Evolutionary conservation across 2,113 vertebrate species (phyloP), one percentile per base, ranked within the genome.

Genomic region (Thinocorus orbignyianus): DNA sequence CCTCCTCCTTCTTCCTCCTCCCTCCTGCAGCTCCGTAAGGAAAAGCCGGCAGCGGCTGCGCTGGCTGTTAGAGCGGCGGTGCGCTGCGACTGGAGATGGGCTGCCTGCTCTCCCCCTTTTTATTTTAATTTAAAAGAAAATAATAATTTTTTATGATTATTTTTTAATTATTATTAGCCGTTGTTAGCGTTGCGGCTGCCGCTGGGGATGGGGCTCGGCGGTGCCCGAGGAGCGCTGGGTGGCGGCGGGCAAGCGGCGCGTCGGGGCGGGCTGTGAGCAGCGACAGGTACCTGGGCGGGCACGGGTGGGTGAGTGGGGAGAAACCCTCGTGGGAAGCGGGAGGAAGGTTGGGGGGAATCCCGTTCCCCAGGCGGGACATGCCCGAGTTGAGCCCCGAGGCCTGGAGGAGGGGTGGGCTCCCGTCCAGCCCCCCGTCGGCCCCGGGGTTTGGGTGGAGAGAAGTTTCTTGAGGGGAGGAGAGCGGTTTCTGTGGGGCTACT

Each of bases 261-360:
- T 76, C 61, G 78, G 93, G 79, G 84, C 95, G 96, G 95, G 91
- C 87, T 33, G 62, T 88, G 85, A 97, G 91, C 42, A 19, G 22
- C 91, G 30, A 60, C 93, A 96, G 95, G 93, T 93, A 96, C 86
- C 65, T 19, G 69, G 37, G 6, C 23, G 83, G 54, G 52, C n/a
- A 31, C 46, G 37, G 82, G 8, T 4, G 42, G 30, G 9, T 17
- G 35, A 9, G 57, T 24, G 51, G 13, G 5, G 19, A 20, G 17
- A 13, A 39, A 24, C 60, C 35, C 20, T 18, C 25, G 18, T 10
- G 86, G 68, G 52, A 13, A n/a, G 71, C 8, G 37, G 37, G 37
- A 28, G 60, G 60, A 39, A 28, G 17, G 61, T 26, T 15, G 1
- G 24, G 52, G 39, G 31, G 33, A 51, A 62, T 13, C 42, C 54